Evolutionary conservation across 2,113 vertebrate species (phyloP), one percentile per base, ranked within the genome.

Genomic region (Andinoacara biseriatus): DNA sequence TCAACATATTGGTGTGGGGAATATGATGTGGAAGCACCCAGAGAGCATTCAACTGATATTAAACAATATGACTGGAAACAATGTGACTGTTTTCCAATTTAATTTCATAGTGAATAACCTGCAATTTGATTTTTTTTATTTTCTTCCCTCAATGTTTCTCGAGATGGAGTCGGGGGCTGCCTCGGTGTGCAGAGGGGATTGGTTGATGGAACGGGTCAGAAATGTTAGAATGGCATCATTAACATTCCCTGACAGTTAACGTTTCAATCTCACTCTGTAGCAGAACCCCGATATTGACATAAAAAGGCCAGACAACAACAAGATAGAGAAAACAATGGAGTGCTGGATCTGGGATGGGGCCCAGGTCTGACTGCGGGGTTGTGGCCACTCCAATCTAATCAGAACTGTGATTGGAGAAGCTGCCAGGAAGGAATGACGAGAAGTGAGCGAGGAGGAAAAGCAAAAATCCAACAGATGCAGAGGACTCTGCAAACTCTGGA

Each of bases 31-130:
- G 85, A 81, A 69, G 90, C 91, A 84, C 82, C 78, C 89, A 80
- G 90, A 85, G 52, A 88, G 89, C 90, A 72, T 93, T 92, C 90
- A 86, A 22, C 92, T 86, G 87, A 92, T 92, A 94, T 95, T 93
- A 92, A 95, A 95, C 95, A 95, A 95, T 92, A 91, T 81, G 86
- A 60, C 76, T 84, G 91, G 91, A 94, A 93, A 93, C 87, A 84
- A 86, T 90, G 83, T 78, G 86, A 86, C 90, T 93, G 89, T 92
- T 94, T 94, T 92, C 90, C 93, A 94, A 91, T 95, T 95, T 94
- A 92, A 95, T 95, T 95, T 95, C 90, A 91, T 92, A 94, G 90
- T 92, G 93, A 95, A 94, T 95, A 94, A 96, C 94, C 94, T 92
- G 93, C 80, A 92, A 95, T 94, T 93, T 91, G 92, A 91, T 93